phyloP scores from a whole-genome alignment of 2,113 vertebrate species.

The Salvator merianae region DNA sequence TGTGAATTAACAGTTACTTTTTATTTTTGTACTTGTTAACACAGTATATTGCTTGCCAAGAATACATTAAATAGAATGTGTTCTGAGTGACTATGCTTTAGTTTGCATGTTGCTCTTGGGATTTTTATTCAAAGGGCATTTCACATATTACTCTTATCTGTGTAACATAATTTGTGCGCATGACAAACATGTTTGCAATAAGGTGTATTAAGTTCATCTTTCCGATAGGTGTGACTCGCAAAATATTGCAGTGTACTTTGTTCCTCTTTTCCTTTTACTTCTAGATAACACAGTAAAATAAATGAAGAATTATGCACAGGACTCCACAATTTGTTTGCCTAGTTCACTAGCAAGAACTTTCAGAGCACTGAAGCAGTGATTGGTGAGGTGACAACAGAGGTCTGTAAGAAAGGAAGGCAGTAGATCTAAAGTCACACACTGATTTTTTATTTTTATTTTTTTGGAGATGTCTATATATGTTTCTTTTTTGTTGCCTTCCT shows the following conservation, averaged over 20 bases:
- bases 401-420: too few relatives aligned
- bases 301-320: neutral
- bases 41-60: neutral
- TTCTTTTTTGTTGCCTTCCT: too few relatives aligned
- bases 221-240: neutral
- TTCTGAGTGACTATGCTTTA: neutral
- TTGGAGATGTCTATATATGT: too few relatives aligned
- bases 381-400: too few relatives aligned
- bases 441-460: too few relatives aligned
- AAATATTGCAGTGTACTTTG: neutral
- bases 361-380: neutral
- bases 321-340: neutral
- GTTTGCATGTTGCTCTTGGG: neutral
- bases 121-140: neutral
- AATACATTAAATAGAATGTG: neutral
- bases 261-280: neutral
- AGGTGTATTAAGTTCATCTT: neutral
- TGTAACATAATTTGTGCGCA: neutral
- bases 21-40: neutral
- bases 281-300: neutral
- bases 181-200: neutral
- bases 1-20: too few relatives aligned
- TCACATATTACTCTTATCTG: neutral
- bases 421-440: too few relatives aligned
- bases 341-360: neutral